Evolutionary conservation across 2,797 vertebrate species (phyloP).

Genomic region (Pseudochaenichthys georgianus): DNA sequence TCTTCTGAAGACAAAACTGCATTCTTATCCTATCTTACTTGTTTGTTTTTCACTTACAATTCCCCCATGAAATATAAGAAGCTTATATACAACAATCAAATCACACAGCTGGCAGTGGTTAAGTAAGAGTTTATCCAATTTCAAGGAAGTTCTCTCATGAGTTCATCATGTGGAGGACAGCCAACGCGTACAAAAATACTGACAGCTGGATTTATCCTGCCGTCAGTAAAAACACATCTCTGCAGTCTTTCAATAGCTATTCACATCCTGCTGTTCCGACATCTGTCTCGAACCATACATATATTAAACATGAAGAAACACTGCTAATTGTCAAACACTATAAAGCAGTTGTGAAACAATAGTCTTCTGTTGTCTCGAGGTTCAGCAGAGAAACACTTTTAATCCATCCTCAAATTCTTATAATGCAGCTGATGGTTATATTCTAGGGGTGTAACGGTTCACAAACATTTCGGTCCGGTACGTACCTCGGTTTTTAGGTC

Average conservation of each 20-base stretch:
- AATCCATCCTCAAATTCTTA: not conserved
- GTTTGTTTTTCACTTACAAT: slow-evolving; percentile 41
- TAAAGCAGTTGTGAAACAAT: slow-evolving; percentile 3
- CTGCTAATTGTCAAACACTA: slow-evolving; percentile 22
- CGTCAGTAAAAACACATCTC: slow-evolving; percentile 23
- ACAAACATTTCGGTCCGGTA: too few species aligned
- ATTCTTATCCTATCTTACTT: slow-evolving; percentile 2
- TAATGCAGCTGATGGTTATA: not conserved
- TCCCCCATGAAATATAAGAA: slow-evolving; percentile 39
- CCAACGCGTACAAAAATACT: slow-evolving; percentile 20
- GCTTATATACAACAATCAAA: slow-evolving; percentile 40
- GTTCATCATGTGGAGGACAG: slow-evolving; percentile 41
- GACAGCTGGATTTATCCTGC: slow-evolving; percentile 48
- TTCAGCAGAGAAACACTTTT: slow-evolving; percentile 4
- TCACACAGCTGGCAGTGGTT: slow-evolving; percentile 45
- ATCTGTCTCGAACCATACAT: slow-evolving; percentile 21
- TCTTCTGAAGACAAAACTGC: slow-evolving; percentile 18
- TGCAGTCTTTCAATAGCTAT: slow-evolving; percentile 19
- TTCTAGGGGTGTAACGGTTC: not conserved
- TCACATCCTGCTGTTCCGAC: slow-evolving; percentile 41
- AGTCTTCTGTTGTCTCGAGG: slow-evolving; percentile 12
- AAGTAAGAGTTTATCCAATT: slow-evolving; percentile 49
- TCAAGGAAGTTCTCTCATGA: slow-evolving; percentile 52
- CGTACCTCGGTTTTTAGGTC: too few species aligned
- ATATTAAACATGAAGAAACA: slow-evolving; percentile 14